Conservation (phyloP, 1,140 invertebrate species). For the Drosophila sp. region DNA sequence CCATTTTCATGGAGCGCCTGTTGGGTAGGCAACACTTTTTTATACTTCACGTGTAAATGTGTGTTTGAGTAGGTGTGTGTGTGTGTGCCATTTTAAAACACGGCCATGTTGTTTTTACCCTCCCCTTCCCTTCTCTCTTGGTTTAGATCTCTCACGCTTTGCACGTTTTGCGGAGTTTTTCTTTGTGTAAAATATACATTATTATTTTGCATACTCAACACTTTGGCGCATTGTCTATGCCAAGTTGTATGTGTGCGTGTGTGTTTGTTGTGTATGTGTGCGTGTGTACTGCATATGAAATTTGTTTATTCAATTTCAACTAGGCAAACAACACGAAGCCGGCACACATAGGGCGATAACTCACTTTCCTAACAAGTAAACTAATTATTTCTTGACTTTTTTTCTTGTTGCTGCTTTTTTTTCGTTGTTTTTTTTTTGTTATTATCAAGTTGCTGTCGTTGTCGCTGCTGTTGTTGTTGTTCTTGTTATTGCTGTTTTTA, state of each 20-base stretch:
- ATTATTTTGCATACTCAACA: slow-evolving; percentile 74
- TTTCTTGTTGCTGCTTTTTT: slow-evolving; percentile 26
- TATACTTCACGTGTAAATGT: slow-evolving; percentile 36
- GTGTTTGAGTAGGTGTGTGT: slow-evolving; percentile 44
- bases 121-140: slow-evolving; percentile 6
- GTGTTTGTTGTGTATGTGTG: slow-evolving; percentile 22
- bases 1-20: slow-evolving; percentile 40
- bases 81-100: slow-evolving; percentile 52
- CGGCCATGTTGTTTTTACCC: slow-evolving; percentile 18
- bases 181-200: slow-evolving; percentile 57
- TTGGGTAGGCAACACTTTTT: slow-evolving; percentile 69
- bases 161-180: slow-evolving; percentile 46
- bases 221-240: slow-evolving; percentile 52
- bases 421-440: slow-evolving; percentile 12
- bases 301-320: slow-evolving; percentile 79
- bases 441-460: slow-evolving; percentile 49
- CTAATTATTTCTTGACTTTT: slow-evolving; percentile 82
- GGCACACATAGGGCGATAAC: slow-evolving; percentile 77
- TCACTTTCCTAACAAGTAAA: slow-evolving; percentile 80
- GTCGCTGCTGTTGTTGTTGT: slow-evolving; percentile 43
- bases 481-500: slow-evolving; percentile 46
- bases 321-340: slow-evolving; percentile 65
- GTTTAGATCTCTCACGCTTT: slow-evolving; percentile 1
- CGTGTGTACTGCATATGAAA: slow-evolving; percentile 48
- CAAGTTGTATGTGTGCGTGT: slow-evolving; percentile 22